Conservation (phyloP, 2,113 vertebrate species). For the Scortum barcoo region DNA sequence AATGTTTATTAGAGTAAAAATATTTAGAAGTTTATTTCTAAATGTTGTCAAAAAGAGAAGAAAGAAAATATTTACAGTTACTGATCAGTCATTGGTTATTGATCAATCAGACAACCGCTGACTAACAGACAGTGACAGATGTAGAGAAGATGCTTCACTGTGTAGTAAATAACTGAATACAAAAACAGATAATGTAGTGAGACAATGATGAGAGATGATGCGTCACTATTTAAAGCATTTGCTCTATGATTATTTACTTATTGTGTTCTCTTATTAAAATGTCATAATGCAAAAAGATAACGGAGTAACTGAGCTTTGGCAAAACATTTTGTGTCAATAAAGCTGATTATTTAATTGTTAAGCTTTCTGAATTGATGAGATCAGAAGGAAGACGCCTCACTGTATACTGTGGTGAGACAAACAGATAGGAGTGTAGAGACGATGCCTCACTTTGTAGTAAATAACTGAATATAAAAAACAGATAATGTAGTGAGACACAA, state of each 20-base stretch:
- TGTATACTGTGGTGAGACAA: not conserved
- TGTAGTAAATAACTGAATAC: not conserved
- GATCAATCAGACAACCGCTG: not conserved
- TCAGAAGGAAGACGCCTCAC: not conserved
- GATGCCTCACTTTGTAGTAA: not conserved
- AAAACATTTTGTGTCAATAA: not conserved
- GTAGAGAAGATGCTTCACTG: not conserved
- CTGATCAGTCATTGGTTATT: not conserved
- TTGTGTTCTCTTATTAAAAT: not conserved
- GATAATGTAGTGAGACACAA: not conserved
- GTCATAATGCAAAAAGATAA: not conserved
- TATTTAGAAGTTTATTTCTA: not conserved
- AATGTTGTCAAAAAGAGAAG: not conserved
- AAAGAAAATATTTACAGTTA: conserved; percentile 46
- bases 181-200: not conserved
- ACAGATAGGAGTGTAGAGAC: not conserved
- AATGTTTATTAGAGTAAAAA: conserved; percentile 18
- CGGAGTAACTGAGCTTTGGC: not conserved
- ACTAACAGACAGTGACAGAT: not conserved
- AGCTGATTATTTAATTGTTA: not conserved
- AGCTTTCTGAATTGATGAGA: too few relatives aligned
- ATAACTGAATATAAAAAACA: too few relatives aligned
- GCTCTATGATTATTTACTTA: not conserved
- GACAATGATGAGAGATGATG: not conserved
- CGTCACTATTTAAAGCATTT: not conserved